Conservation (phyloP, 2,113 vertebrate species). For the Empidonax alnorum region DNA sequence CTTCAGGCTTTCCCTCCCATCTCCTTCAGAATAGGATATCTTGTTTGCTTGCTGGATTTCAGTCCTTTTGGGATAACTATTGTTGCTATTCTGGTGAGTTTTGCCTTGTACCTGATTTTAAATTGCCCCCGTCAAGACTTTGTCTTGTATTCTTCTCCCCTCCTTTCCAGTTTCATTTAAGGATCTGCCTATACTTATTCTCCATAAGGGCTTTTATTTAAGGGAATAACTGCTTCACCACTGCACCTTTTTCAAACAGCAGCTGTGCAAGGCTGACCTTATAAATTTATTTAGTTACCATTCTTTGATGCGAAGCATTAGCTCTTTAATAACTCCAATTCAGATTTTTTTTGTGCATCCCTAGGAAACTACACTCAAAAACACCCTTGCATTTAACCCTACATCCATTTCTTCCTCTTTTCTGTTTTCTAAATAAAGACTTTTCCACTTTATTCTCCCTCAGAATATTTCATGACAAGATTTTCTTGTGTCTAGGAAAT, state of each 20-base stretch:
- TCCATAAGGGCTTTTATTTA: background rate
- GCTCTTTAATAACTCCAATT: background rate
- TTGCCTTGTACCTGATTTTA: background rate
- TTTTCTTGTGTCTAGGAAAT: background rate
- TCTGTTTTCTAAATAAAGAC: background rate
- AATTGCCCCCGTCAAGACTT: background rate
- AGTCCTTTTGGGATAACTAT: background rate
- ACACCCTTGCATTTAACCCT: accelerated
- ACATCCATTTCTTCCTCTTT: background rate
- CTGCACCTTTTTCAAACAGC: background rate
- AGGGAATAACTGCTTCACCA: background rate
- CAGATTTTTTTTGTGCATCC: background rate
- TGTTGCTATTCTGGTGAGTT: background rate
- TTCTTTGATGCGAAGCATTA: background rate
- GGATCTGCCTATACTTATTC: background rate
- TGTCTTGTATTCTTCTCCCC: accelerated
- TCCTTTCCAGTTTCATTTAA: background rate
- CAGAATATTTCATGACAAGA: background rate
- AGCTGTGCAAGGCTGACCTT: background rate
- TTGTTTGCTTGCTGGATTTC: background rate
- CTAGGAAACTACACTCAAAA: background rate
- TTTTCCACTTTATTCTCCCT: background rate
- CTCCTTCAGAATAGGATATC: background rate
- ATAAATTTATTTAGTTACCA: background rate
- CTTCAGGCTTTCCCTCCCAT: background rate